Base-by-base conservation (phyloP, 2,113 vertebrate genomes). In the Saguinus imperator region DNA sequence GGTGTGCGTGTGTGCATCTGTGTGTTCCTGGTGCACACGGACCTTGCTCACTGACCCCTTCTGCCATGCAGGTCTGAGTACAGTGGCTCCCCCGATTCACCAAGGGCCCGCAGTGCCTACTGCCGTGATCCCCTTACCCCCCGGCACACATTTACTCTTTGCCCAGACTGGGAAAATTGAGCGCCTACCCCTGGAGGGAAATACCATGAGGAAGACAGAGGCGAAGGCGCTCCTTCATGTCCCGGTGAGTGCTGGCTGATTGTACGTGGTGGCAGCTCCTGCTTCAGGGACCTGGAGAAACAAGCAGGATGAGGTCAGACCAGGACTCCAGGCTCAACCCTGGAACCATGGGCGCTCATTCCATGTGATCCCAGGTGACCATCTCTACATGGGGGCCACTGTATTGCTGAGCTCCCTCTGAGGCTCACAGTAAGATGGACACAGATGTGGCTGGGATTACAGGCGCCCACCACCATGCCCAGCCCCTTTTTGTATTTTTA, bases 111-210 rank as follows among this genome's bases (percentile, higher is more conserved):
- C 98, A 0, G 98, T 99, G 80, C 98, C 99, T 72, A 99, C 99
- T 0, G 98, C 99, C 2, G 98, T 99, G 0, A 95, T 99, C 52
- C 99, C 99, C 21, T 97, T 99, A 83, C 99, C 99, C 0, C 98
- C 99, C 1, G 99, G 99, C 95, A 99, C 99, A 0, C 99, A 99
- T 97, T 98, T 99, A 91, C 98, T 99, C 75, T 99, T 99, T 96
- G 98, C 99, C 45, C 99, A 99, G 97, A 99, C 99, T 9, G 99
- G 99, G 84, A 99, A 99, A 97, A 99, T 99, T 48, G 99, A 99
- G 72, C 98, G 99, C 14, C 91, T 99, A 57, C 99, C 99, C 0
- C 91, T 99, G 89, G 99, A 99, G 4, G 99, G 99, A 50, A 98
- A 98, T 48, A 98, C 86, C 20, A 99, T 99, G 99, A 99, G 97